Conservation (phyloP, 2,113 vertebrate genomes). For the Ancistrus triradiatus region DNA sequence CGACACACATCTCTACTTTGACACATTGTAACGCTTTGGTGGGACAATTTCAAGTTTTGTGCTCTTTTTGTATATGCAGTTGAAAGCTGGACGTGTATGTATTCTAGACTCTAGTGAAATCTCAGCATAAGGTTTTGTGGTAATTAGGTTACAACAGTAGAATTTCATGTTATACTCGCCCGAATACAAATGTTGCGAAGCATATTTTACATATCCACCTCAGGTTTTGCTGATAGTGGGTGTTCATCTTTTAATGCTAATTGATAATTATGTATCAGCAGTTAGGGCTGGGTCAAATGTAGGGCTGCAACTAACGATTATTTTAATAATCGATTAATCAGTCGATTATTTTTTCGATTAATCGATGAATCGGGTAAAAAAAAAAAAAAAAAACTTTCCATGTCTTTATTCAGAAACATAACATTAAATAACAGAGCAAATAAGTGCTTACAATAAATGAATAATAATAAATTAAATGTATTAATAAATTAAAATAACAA, state of each 20-base stretch:
- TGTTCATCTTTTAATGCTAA: slow-evolving; percentile 67
- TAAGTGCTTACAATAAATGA: too few relatives aligned
- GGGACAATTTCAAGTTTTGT: not conserved
- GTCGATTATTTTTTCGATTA: too few relatives aligned
- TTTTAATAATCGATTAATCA: too few relatives aligned
- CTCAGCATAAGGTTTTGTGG: slow-evolving; percentile 1
- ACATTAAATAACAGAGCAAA: too few relatives aligned
- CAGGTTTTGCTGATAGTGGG: slow-evolving; percentile 63
- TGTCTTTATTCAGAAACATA: too few relatives aligned
- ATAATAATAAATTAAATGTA: too few relatives aligned
- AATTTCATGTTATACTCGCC: not conserved
- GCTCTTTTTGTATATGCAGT: slow-evolving; percentile 1
- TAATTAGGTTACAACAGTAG: not conserved
- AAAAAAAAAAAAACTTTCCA: too few relatives aligned
- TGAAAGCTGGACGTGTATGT: slow-evolving; percentile 3
- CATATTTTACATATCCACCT: slow-evolving; percentile 26
- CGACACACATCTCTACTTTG: slow-evolving; percentile 35
- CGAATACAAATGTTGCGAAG: too few relatives aligned
- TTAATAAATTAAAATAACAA: too few relatives aligned
- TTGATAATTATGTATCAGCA: slow-evolving; percentile 50
- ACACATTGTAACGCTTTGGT: slow-evolving; percentile 23
- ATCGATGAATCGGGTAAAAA: too few relatives aligned
- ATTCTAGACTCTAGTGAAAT: not conserved
- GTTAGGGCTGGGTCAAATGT: too few relatives aligned
- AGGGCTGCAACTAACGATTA: too few relatives aligned